Evolutionary conservation across 2,113 vertebrate species (phyloP).

Genomic region (Marmota monax): DNA sequence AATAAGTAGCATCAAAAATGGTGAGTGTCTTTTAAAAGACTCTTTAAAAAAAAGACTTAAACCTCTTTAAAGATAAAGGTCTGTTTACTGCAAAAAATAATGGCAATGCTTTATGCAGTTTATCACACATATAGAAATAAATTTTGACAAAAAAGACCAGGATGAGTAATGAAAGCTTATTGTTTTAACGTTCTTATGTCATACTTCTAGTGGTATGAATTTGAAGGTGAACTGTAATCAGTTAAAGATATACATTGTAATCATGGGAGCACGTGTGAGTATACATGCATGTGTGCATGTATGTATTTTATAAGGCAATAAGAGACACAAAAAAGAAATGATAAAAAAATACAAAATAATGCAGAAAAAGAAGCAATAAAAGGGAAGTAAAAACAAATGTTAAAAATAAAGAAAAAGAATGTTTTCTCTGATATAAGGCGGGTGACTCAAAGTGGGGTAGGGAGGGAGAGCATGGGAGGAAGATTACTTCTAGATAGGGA

Average conservation of each 20-base stretch:
- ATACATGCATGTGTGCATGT: not conserved
- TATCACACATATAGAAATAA: not conserved
- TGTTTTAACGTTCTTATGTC: not conserved
- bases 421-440: no score
- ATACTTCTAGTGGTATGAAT: not conserved
- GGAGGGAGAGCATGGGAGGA: no score
- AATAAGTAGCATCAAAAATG: not conserved
- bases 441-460: no score
- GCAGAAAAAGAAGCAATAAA: not conserved
- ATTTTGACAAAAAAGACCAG: not conserved
- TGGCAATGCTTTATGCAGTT: not conserved
- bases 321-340: not conserved
- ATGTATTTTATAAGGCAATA: not conserved
- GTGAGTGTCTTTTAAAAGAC: not conserved
- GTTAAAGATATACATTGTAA: not conserved
- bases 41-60: no score
- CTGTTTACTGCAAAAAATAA: not conserved
- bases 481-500: no score
- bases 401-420: not conserved
- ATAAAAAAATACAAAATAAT: conserved; percentile 17
- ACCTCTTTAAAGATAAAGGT: not conserved
- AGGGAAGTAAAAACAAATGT: not conserved
- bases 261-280: not conserved
- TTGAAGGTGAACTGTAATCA: not conserved
- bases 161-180: not conserved